These are phyloP conservation scores for Lymantria monacha DNA, from an alignment of 2,888 invertebrate species.

Conservation along the genomic window DNA sequence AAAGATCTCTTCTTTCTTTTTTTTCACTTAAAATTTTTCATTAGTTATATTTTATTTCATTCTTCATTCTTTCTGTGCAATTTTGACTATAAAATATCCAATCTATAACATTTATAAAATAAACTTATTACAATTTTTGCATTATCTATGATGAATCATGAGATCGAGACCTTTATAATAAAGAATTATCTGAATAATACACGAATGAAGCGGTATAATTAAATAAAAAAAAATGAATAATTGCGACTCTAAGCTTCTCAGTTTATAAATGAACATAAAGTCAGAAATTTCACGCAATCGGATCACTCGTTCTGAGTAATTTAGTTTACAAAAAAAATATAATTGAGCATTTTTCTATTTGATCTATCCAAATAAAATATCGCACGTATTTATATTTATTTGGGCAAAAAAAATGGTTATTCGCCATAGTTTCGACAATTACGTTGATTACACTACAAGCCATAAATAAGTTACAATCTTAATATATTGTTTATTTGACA, in stretches of 20 bases:
- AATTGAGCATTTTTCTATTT: slow-evolving; percentile 19
- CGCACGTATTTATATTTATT: slow-evolving; percentile 3
- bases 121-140: too few species aligned
- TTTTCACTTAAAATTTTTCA: too few species aligned
- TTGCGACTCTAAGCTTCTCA: slow-evolving; percentile 9
- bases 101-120: too few species aligned
- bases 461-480: neutral
- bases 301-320: slow-evolving; percentile 16
- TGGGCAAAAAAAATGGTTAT: slow-evolving; percentile 6
- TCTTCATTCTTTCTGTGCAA: too few species aligned
- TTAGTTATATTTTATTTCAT: too few species aligned
- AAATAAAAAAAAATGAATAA: neutral
- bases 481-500: too few species aligned
- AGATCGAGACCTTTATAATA: too few species aligned
- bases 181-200: too few species aligned
- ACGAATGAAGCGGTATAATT: too few species aligned
- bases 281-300: slow-evolving; percentile 17
- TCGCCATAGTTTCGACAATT: slow-evolving; percentile 2
- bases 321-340: slow-evolving; percentile 15
- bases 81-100: too few species aligned
- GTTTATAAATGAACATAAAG: slow-evolving; percentile 6
- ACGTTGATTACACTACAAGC: slow-evolving; percentile 2
- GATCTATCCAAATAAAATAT: slow-evolving; percentile 17
- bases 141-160: too few species aligned
- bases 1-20: too few species aligned